A percentile compares a stretch with the other conserved stretches of the same genome.
Conservation (phyloP, 1,140 invertebrate genomes). For the Zaprionus ornatus region DNA sequence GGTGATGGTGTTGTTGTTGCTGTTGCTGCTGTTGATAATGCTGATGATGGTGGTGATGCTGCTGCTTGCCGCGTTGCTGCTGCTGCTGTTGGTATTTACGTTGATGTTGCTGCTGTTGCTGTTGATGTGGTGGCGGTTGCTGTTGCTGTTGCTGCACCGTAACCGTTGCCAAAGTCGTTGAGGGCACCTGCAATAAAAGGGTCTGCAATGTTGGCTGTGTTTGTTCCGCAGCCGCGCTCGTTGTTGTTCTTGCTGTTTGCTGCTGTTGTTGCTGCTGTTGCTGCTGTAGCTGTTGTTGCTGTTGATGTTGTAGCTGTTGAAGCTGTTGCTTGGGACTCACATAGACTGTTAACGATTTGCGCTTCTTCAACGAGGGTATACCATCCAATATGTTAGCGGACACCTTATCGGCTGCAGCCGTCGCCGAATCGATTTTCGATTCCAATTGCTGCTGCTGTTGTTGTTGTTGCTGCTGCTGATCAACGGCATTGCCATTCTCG, state of each 20-base stretch:
- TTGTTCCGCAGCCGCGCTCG: constrained; percentile 18
- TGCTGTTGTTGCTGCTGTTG: constrained; percentile 45
- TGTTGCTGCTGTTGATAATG: constrained; percentile 39
- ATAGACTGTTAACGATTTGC: constrained; percentile 83
- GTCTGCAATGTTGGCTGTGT: constrained; percentile 58
- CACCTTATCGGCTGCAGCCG: constrained; percentile 40
- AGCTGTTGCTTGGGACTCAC: constrained; percentile 82
- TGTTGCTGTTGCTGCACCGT: constrained; percentile 40
- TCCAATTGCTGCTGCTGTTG: constrained; percentile 51
- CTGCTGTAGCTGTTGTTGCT: constrained; percentile 33
- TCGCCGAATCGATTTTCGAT: constrained; percentile 43
- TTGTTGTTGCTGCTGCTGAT: constrained; percentile 40
- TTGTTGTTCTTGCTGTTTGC: constrained; percentile 24
- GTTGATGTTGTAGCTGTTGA: constrained; percentile 53
- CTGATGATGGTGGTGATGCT: constrained; percentile 43
- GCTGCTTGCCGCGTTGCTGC: constrained; percentile 40
- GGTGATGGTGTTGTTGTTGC: constrained; percentile 41
- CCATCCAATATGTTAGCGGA: constrained; percentile 77
- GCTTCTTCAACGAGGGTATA: constrained; percentile 80
- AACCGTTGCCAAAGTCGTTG: constrained; percentile 40
- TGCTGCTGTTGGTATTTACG: constrained; percentile 38
- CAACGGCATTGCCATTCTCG: constrained; percentile 53
- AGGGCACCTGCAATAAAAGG: constrained; percentile 67
- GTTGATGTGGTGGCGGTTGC: constrained; percentile 28
- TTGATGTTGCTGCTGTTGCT: constrained; percentile 29